A percentile compares a stretch with the other conserved stretches of the same genome.
phyloP scores from a whole-genome alignment of 2,797 vertebrate species.

The Danionella dracula region DNA sequence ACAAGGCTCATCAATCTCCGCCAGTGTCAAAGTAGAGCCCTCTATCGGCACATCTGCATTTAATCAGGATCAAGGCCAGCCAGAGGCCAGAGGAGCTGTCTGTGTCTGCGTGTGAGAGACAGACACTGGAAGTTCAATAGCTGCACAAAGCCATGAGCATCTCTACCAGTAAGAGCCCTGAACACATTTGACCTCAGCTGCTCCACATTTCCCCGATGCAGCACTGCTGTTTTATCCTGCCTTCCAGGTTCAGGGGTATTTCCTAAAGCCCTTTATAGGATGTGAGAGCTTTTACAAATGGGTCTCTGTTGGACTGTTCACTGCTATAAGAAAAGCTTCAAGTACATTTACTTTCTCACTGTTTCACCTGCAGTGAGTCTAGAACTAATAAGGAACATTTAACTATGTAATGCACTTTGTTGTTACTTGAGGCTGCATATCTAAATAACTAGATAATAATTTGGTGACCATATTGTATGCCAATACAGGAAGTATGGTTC shows the following conservation, averaged over 20 bases:
- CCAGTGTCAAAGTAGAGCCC: constrained; percentile 3
- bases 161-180: not conserved
- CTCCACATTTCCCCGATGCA: not conserved
- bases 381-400: too few species aligned
- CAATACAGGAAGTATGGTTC: too few species aligned
- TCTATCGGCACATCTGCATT: constrained; percentile 13
- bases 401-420: too few species aligned
- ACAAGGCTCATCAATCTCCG: constrained; percentile 11
- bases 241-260: not conserved
- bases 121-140: not conserved
- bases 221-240: not conserved
- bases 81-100: not conserved
- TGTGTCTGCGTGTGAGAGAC: not conserved
- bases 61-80: constrained; percentile 14
- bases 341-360: not conserved
- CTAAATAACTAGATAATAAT: too few species aligned
- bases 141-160: not conserved
- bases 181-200: not conserved
- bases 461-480: too few species aligned
- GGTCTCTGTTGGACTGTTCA: not conserved
- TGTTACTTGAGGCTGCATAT: too few species aligned
- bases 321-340: not conserved
- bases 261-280: not conserved
- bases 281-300: not conserved
- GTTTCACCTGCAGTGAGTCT: too few species aligned